Percentiles rank a stretch among this genome's conserved stretches.
These are phyloP conservation scores for Drymonia ruficornis DNA, from an alignment of 2,888 invertebrate species.

Conservation along the genomic window DNA sequence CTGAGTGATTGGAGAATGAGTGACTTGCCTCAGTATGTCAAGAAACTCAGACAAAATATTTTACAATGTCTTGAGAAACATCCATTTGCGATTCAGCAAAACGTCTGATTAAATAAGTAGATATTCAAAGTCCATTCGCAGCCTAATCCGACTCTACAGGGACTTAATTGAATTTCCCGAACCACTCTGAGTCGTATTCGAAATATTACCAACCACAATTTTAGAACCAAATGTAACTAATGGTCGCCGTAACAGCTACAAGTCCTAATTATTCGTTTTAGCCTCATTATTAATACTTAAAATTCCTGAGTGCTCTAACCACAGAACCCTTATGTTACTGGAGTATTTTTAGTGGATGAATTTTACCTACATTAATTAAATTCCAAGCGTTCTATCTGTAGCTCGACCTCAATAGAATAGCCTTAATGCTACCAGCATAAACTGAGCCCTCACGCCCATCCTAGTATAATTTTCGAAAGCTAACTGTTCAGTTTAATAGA, in stretches of 20 bases:
- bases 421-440: slow-evolving; percentile 41
- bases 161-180: slow-evolving; percentile 11
- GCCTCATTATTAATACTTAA: slow-evolving; percentile 49
- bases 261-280: slow-evolving; percentile 38
- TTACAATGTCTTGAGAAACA: too few relatives aligned
- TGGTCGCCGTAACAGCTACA: slow-evolving; percentile 3
- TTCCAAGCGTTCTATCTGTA: slow-evolving; percentile 54
- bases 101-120: neutral
- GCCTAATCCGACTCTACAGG: neutral
- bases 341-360: slow-evolving; percentile 55
- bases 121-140: neutral
- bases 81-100: too few relatives aligned
- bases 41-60: too few relatives aligned
- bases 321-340: slow-evolving; percentile 47
- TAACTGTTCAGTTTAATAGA: slow-evolving; percentile 38
- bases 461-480: slow-evolving; percentile 14
- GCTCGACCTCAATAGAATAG: slow-evolving; percentile 40
- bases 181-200: neutral
- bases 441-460: slow-evolving; percentile 35
- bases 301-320: slow-evolving; percentile 47
- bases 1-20: too few relatives aligned
- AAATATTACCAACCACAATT: neutral
- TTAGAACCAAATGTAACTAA: neutral
- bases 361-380: slow-evolving; percentile 68
- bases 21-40: too few relatives aligned